These are phyloP conservation scores for Apodemia zela DNA, from an alignment of 2,888 invertebrate genomes.

Conservation along the genomic window DNA sequence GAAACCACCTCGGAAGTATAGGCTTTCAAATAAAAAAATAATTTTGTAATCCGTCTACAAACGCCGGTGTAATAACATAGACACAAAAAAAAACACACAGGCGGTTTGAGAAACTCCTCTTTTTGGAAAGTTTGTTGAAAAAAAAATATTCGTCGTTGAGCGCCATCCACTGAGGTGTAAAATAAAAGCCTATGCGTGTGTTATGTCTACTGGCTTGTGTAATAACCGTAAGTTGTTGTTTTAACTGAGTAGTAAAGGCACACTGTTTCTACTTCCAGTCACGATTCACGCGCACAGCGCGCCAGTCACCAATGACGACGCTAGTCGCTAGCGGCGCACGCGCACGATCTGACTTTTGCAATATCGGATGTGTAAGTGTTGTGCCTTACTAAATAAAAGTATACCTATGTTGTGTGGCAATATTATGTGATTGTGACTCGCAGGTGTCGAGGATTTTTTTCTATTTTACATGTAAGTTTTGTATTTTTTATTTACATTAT, in stretches of 20 bases:
- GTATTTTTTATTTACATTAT: not conserved
- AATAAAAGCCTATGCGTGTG: not conserved
- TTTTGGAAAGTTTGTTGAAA: no score
- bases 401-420: constrained; percentile 22
- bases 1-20: no score
- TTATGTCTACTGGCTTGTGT: not conserved
- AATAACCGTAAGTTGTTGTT: not conserved
- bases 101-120: no score
- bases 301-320: constrained; percentile 59
- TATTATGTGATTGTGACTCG: constrained; percentile 36
- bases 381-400: constrained; percentile 34
- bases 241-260: constrained; percentile 14
- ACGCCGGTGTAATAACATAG: no score
- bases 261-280: constrained; percentile 38
- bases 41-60: no score
- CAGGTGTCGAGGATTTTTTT: not conserved
- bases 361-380: constrained; percentile 44
- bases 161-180: no score
- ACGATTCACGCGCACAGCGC: constrained; percentile 31
- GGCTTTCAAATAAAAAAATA: no score
- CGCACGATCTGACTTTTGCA: constrained; percentile 42
- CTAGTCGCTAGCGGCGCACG: constrained; percentile 46
- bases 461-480: constrained; percentile 6
- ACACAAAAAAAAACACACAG: no score
- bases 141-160: no score